Evolutionary conservation across 2,113 vertebrate species (phyloP).

Genomic region (Tyto alba): DNA sequence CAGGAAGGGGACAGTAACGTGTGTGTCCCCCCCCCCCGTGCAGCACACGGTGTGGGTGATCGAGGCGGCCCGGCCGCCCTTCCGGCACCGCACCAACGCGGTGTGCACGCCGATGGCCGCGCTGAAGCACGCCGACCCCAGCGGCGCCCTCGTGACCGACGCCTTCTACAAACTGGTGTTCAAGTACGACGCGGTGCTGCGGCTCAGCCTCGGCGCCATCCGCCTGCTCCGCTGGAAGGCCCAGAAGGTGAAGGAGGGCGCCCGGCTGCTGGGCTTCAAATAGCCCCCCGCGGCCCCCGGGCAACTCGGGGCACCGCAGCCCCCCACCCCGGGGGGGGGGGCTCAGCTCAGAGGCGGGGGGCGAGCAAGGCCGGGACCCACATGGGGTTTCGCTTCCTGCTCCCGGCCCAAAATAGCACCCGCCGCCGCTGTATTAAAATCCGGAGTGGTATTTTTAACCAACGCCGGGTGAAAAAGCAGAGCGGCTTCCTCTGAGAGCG

Average conservation of each 20-base stretch:
- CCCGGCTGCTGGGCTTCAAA: constrained; percentile 26
- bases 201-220: constrained; percentile 36
- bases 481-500: constrained; percentile 27
- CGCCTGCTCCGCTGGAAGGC: constrained; percentile 51
- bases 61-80: constrained; percentile 1
- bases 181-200: constrained; percentile 30
- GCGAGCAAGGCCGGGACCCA: not conserved
- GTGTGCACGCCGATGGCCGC: constrained; percentile 40
- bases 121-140: constrained; percentile 51
- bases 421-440: constrained; percentile 4
- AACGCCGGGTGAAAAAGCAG: not conserved
- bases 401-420: not conserved
- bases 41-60: constrained; percentile 59
- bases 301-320: not conserved
- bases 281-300: not conserved
- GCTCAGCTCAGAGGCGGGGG: not conserved
- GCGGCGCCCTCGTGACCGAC: constrained; percentile 11
- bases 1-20: not conserved
- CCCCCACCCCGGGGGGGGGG: not conserved
- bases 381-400: constrained; percentile 35
- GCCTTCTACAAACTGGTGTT: constrained; percentile 45
- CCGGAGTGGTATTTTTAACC: constrained; percentile 41
- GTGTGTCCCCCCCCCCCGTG: too few species aligned
- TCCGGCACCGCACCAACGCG: constrained; percentile 47
- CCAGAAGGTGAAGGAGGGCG: constrained; percentile 9